Evolutionary conservation across 1,140 invertebrate species (phyloP), one percentile per base, ranked within the genome.

Genomic region (Platyura marginata): DNA sequence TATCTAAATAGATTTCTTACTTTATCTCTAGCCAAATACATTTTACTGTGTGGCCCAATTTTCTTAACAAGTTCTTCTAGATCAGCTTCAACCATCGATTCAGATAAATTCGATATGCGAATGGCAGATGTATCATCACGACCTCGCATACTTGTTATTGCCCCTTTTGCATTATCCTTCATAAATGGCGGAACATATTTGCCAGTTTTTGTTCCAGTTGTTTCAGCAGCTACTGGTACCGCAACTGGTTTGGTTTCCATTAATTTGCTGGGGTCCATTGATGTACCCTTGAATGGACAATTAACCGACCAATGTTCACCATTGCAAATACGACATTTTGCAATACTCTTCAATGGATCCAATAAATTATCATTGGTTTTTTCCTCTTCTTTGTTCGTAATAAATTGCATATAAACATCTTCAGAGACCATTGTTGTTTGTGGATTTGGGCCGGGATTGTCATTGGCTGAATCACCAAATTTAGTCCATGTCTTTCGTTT

Each of bases 291-390:
- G 71, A 88, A 97, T 2, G 93, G 93, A 73, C 93, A 98, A 50
- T 89, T 89, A 37, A 87, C 77, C 5, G 91, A 95, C 90, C 92
- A 97, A 70, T 98, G 93, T 50, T 96, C 92, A 15, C 87, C 87
- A 55, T 88, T 88, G 67, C 92, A 98, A 44, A 81, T 88, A 61
- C 93, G 75, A 57, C 93, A 98, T 56, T 88, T 90, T 41, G 95
- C 86, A 51, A 89, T 74, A 50, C 82, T 67, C 53, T 81, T 81
- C 41, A 86, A 51, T 53, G 82, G 87, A 47, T 82, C 77, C 15
- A 89, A 61, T 15, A 75, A 71, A 56, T 86, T 85, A 49, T 94
- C 89, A 53, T 93, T 87, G 39, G 75, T 71, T 48, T 88, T 61
- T 42, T 81, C 79, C 47, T 91, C 87, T 52, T 91, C 81, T 59